Base-by-base conservation (phyloP, 2,888 invertebrate species). In the Drosophila niveifrons region DNA sequence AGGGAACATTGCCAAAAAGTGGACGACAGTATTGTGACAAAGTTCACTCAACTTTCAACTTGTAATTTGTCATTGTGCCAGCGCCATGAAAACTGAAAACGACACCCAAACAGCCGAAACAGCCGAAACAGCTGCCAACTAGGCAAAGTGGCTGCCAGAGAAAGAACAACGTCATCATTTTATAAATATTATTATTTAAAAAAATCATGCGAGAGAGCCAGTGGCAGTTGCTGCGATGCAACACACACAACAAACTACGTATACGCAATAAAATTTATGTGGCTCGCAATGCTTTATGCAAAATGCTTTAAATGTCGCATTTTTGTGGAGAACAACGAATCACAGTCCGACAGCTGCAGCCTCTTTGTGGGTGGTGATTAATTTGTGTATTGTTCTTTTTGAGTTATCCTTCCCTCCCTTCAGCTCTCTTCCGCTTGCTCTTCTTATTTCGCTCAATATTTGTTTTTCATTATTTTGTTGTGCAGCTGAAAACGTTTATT, bases 11-110 rank as follows among this genome's bases (percentile, higher is more conserved):
- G 61, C 56, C 51, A 64, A 77, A 75, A 53, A 17, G 70, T 74
- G 81, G 80, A 70, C 77, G 80, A 70, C 77, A 83, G 66, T 61
- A 57, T 53, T 55, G 73, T 66, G 78, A 58, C 81, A 85, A 86
- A 86, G 85, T 87, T 86, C 85, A 88, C 66, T 88, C 87, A 86
- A 88, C 85, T 88, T 78, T 86, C 89, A 81, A 88, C 85, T 78
- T 84, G 87, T 77, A 86, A 86, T 86, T 86, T 86, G 85, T 86
- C 85, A 86, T 86, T 81, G 78, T 88, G 88, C 76, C 88, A 84
- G 72, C 76, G 43, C 18, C 59, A 39, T 70, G 78, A 80, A 77
- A 72, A 78, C 46, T 70, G 68, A 66, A 58, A 58, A 46, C 44
- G 81, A 84, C 82, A 73, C 75, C 82, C 66, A n/a, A n/a, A n/a